phyloP scores from a whole-genome alignment of 2,797 vertebrate genomes.

The Falco rusticolus region DNA sequence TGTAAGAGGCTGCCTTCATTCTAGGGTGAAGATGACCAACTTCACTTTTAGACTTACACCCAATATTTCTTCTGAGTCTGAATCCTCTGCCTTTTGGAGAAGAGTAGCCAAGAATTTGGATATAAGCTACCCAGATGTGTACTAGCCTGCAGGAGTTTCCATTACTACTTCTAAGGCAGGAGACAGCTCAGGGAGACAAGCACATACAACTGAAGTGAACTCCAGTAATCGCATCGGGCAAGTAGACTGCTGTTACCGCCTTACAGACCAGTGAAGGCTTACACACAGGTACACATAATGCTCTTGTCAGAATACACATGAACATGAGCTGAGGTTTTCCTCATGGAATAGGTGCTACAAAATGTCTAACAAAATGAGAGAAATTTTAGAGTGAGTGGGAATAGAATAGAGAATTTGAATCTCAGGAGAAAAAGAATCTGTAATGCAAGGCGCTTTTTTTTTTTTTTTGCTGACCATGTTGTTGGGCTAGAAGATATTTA shows the following conservation, averaged over 20 bases:
- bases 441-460: neutral
- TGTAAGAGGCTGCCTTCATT: neutral
- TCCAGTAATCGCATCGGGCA: neutral
- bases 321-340: neutral
- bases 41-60: neutral
- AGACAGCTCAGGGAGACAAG: neutral
- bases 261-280: neutral
- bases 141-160: neutral
- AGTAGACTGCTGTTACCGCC: neutral
- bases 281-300: neutral
- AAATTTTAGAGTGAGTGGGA: neutral
- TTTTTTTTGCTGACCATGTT: neutral
- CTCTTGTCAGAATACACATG: neutral
- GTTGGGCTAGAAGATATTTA: neutral
- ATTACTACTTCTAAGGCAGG: neutral
- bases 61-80: neutral
- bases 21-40: neutral
- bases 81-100: neutral
- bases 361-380: neutral
- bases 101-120: neutral
- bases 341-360: neutral
- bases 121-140: neutral
- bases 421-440: neutral
- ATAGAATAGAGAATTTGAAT: neutral
- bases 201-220: neutral